phyloP scores from a whole-genome alignment of 2,888 invertebrate genomes.

The Cephus nigrinus region DNA sequence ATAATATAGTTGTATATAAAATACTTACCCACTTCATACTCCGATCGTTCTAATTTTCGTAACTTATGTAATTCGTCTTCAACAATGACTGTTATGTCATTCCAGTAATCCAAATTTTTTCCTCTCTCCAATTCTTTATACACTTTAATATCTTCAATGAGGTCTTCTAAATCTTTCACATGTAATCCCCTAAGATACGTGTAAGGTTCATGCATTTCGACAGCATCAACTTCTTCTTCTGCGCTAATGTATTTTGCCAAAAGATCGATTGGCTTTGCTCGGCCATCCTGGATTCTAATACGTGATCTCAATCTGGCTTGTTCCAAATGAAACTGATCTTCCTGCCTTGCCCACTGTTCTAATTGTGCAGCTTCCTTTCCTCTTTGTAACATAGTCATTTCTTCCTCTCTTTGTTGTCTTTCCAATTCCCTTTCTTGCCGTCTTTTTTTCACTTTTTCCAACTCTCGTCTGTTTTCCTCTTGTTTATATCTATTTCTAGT shows the following conservation, averaged over 20 bases:
- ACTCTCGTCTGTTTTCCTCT: constrained; percentile 89
- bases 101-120: constrained; percentile 92
- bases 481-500: constrained; percentile 86
- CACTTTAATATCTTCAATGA: constrained; percentile 95
- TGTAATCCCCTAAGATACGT: constrained; percentile 92
- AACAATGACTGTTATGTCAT: constrained; percentile 94
- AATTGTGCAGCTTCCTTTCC: constrained; percentile 91
- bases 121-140: constrained; percentile 93
- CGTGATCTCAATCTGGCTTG: constrained; percentile 94
- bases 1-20: constrained; percentile 2
- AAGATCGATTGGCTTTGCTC: constrained; percentile 98
- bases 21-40: constrained; percentile 69
- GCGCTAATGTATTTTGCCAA: constrained; percentile 95
- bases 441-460: constrained; percentile 94
- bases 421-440: constrained; percentile 90
- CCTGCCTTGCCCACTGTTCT: constrained; percentile 94
- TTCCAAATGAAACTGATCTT: constrained; percentile 97
- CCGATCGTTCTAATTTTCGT: constrained; percentile 77
- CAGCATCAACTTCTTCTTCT: constrained; percentile 88
- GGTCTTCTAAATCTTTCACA: constrained; percentile 91
- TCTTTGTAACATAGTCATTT: constrained; percentile 85
- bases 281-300: constrained; percentile 95
- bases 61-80: constrained; percentile 92
- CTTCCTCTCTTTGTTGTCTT: constrained; percentile 83
- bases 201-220: constrained; percentile 99